Percentiles rank a stretch among this genome's conserved stretches.
Conservation (phyloP, 2,113 vertebrate species). For the Sander vitreus region DNA sequence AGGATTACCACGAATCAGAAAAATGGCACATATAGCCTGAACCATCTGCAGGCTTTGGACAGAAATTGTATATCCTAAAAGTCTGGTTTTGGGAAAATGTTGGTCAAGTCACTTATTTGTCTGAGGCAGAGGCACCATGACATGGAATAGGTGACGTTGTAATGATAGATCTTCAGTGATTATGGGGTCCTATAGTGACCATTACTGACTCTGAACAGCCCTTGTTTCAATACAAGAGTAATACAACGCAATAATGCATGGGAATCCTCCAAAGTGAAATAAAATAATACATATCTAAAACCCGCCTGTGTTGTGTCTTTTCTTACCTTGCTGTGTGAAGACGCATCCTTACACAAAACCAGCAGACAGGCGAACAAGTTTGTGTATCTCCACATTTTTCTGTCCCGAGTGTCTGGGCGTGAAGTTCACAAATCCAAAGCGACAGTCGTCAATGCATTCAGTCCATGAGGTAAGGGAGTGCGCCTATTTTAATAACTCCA, state of each 20-base stretch:
- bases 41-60: slow-evolving; percentile 50
- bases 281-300: background rate
- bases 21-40: slow-evolving; percentile 24
- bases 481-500: slow-evolving; percentile 56
- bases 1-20: slow-evolving; percentile 42
- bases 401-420: slow-evolving; percentile 6
- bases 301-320: background rate
- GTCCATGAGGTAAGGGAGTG: slow-evolving; percentile 24
- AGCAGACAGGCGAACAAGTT: slow-evolving; percentile 75
- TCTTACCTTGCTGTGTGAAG: slow-evolving; percentile 82
- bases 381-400: slow-evolving; percentile 80
- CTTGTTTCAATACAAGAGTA: background rate
- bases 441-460: background rate
- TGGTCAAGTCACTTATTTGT: slow-evolving; percentile 40
- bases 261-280: background rate
- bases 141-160: background rate
- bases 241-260: background rate
- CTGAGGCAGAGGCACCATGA: slow-evolving; percentile 38
- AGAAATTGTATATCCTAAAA: slow-evolving; percentile 12
- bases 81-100: slow-evolving; percentile 9
- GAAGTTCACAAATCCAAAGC: slow-evolving; percentile 32
- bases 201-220: background rate
- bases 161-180: background rate
- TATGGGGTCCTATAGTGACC: background rate
- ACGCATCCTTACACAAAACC: slow-evolving; percentile 70